Evolutionary conservation across 2,797 vertebrate genomes (phyloP), one percentile per base, ranked within the genome.

Genomic region (Phrynocephalus guinanensis): DNA sequence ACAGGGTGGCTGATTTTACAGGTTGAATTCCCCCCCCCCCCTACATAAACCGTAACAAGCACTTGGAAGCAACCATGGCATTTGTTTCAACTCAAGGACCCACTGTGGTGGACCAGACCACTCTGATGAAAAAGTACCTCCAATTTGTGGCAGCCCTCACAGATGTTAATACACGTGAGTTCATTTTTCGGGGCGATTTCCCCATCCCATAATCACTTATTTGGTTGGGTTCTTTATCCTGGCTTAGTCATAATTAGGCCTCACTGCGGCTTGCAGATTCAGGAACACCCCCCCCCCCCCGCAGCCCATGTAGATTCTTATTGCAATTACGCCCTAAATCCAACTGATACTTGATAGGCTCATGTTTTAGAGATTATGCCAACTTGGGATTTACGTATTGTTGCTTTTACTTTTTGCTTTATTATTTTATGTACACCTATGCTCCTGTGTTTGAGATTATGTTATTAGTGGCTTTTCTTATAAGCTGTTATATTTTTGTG

Each of bases 71-170:
- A 1, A 96, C 95, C 95, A 99, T 99, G 98, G 98, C 99, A 3
- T 99, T 99, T 22, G 98, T 98, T 91, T 98, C 99, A 2, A 97
- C 99, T 1, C 98, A 98, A n/a, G 99, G 98, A 79, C 98, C 99
- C 94, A 99, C 99, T 0, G 99, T 99, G 97, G 98, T 99, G 68
- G 99, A 99, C 93, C 99, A 99, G 95, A 99, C 99, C 94, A 99
- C 99, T 1, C 91, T 99, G 7, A 99, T 99, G 99, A 99, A 99
- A 96, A 99, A 99, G 89, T 99, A 99, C 95, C 97, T 99, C 93
- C 99, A 99, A 96, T 99, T 99, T 93, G 99, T 99, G 94, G 98
- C 98, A 76, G 98, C 99, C 6, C 98, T 99, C 56, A 99, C 99
- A 0, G 99, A 99, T 93, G 96, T 98, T 28, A 99, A 99, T 94